Percentiles rank a stretch among this genome's conserved stretches.
phyloP scores from a whole-genome alignment of 1,140 invertebrate species.

The Orchesella cincta region DNA sequence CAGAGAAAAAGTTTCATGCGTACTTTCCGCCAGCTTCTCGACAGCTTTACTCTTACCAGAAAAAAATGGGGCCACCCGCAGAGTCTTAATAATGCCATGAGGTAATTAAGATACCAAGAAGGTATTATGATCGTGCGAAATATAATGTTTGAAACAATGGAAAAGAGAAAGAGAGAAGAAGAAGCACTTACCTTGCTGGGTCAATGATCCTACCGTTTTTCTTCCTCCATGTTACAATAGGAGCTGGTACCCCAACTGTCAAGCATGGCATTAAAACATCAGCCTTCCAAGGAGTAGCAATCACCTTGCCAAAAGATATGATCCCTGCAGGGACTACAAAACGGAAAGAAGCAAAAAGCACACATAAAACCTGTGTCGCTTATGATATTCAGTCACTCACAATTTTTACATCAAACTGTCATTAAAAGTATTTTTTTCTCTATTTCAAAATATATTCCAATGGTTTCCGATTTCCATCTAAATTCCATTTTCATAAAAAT shows the following conservation, averaged over 20 bases:
- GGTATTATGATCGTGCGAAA: not conserved
- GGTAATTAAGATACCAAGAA: slow-evolving; percentile 14
- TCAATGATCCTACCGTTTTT: slow-evolving; percentile 59
- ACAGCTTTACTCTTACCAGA: not conserved
- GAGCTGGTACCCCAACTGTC: slow-evolving; percentile 62
- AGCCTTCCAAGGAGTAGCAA: slow-evolving; percentile 61
- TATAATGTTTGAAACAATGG: not conserved
- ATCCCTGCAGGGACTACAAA: slow-evolving; percentile 64
- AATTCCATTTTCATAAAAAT: not conserved
- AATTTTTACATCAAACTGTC: slow-evolving; percentile 20
- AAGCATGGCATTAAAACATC: slow-evolving; percentile 64
- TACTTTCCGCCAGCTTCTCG: not conserved
- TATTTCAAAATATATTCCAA: slow-evolving; percentile 21
- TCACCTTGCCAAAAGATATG: slow-evolving; percentile 63
- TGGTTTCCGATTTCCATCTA: slow-evolving; percentile 9
- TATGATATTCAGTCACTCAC: not conserved
- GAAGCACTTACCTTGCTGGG: slow-evolving; percentile 45
- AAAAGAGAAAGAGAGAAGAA: too few species aligned
- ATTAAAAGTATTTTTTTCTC: slow-evolving; percentile 9
- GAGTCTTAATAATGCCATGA: not conserved
- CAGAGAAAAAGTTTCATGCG: not conserved
- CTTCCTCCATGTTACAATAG: slow-evolving; percentile 60
- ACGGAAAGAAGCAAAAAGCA: slow-evolving; percentile 24
- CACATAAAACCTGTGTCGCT: not conserved
- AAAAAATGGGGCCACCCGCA: not conserved